Percentiles rank a stretch among this genome's conserved stretches.
These are phyloP conservation scores for Plebejus argus DNA, from an alignment of 2,888 invertebrate species.

Conservation along the genomic window DNA sequence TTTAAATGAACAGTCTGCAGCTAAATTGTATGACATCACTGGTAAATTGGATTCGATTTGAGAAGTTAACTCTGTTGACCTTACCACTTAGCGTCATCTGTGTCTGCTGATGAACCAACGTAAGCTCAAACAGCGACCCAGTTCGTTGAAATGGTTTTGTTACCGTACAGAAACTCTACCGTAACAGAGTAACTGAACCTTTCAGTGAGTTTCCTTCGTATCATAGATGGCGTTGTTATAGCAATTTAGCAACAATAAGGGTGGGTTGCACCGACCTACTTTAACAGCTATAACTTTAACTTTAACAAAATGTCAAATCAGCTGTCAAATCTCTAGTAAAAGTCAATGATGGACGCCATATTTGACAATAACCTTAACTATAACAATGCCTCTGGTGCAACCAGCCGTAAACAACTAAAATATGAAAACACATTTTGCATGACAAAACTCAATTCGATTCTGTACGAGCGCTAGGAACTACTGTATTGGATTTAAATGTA, in stretches of 20 bases:
- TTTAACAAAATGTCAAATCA: no score
- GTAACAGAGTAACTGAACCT: not conserved
- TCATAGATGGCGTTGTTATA: not conserved
- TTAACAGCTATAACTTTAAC: no score
- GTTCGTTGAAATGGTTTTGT: not conserved
- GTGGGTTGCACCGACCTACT: no score
- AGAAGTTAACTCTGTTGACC: slow-evolving; percentile 28
- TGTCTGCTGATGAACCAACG: not conserved
- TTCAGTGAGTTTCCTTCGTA: not conserved
- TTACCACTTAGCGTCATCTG: slow-evolving; percentile 31
- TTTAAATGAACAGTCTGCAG: slow-evolving; percentile 25
- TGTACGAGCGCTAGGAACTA: no score
- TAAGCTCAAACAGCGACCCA: not conserved
- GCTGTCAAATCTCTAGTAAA: no score
- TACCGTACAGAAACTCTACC: not conserved
- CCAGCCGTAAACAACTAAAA: no score
- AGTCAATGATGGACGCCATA: no score
- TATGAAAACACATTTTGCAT: not conserved
- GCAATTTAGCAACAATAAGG: no score
- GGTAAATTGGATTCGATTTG: slow-evolving; percentile 29
- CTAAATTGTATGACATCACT: slow-evolving; percentile 32
- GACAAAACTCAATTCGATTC: no score
- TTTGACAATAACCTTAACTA: no score
- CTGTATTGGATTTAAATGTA: no score
- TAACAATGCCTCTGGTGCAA: no score